Evolutionary conservation across 2,113 vertebrate species (phyloP).

Genomic region (Aldabrachelys gigantea): DNA sequence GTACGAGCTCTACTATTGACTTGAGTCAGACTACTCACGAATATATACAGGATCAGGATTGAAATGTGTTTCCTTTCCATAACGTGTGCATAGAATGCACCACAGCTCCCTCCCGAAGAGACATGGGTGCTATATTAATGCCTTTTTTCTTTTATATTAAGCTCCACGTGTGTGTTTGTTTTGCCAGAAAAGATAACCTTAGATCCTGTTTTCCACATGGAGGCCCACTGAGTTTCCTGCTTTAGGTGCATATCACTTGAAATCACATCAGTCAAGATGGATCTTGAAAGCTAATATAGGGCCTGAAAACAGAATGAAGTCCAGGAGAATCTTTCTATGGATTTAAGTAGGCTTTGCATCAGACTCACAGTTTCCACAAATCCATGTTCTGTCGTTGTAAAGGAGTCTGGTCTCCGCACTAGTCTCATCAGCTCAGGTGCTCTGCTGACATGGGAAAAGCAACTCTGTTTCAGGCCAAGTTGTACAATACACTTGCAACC

Average conservation of each 20-base stretch:
- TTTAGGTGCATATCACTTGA: background rate
- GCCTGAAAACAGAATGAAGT: background rate
- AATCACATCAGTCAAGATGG: background rate
- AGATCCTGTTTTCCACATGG: accelerated
- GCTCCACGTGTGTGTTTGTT: background rate
- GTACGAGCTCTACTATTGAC: background rate
- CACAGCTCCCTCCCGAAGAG: background rate
- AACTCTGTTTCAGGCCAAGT: background rate
- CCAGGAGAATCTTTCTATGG: background rate
- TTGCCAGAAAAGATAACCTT: background rate
- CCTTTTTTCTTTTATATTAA: background rate
- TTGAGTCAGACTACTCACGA: background rate
- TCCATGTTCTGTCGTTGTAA: background rate
- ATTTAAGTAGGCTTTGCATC: background rate
- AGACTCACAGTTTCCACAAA: background rate
- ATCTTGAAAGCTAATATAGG: background rate
- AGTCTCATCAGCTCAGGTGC: background rate
- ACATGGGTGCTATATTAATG: background rate
- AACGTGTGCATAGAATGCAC: background rate
- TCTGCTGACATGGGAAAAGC: background rate
- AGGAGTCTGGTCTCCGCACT: background rate
- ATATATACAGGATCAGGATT: conserved; percentile 17
- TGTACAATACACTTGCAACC: background rate
- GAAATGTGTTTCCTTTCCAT: background rate
- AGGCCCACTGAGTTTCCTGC: background rate